Conservation (phyloP, 2,888 invertebrate genomes). For the Pasiphila rectangulata region DNA sequence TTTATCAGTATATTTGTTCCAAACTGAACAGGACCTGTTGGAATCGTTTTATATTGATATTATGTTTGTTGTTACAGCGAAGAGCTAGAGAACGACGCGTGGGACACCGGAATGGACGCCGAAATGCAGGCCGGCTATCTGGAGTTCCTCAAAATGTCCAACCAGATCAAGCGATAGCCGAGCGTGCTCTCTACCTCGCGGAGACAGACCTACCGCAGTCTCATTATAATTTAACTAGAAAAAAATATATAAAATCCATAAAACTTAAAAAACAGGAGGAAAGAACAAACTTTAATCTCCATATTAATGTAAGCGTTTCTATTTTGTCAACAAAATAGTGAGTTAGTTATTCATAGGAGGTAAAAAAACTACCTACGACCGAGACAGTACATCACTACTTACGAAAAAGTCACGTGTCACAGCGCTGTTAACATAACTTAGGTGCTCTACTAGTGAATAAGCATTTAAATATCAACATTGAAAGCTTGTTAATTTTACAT, state of each 20-base stretch:
- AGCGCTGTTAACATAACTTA: conserved; percentile 39
- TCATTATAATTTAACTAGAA: conserved; percentile 53
- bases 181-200: conserved; percentile 42
- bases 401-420: conserved; percentile 15
- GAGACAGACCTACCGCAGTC: conserved; percentile 58
- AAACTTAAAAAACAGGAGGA: conserved; percentile 65
- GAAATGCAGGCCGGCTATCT: conserved; percentile 77
- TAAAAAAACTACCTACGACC: no score
- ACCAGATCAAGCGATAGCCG: conserved; percentile 79
- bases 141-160: conserved; percentile 77
- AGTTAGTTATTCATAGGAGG: neutral
- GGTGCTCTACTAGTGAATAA: conserved; percentile 57
- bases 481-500: conserved; percentile 55
- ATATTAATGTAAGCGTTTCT: conserved; percentile 16
- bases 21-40: no score
- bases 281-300: conserved; percentile 41
- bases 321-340: neutral
- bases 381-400: neutral
- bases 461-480: conserved; percentile 52
- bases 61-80: conserved; percentile 49
- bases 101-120: conserved; percentile 78
- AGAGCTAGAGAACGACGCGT: conserved; percentile 73
- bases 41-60: neutral
- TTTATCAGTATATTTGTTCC: no score
- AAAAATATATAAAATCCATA: conserved; percentile 61